phyloP scores from a whole-genome alignment of 2,888 invertebrate genomes.

The Nomada flava region DNA sequence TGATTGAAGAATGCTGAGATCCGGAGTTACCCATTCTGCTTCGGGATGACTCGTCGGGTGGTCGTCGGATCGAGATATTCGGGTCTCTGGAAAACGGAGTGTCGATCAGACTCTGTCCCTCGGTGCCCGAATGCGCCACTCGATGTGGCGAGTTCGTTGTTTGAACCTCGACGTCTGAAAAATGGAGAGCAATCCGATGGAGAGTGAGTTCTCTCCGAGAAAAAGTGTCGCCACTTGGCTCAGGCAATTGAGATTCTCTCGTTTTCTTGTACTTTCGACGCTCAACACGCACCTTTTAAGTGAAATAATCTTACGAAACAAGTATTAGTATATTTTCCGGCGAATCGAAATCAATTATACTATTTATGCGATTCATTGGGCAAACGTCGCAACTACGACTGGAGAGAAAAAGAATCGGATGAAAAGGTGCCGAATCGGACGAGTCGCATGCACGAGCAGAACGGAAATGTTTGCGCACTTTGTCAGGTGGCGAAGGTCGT shows the following conservation, averaged over 20 bases:
- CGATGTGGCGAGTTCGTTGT: constrained; percentile 83
- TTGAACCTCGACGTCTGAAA: constrained; percentile 83
- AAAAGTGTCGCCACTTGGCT: constrained; percentile 56
- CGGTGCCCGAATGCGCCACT: constrained; percentile 73
- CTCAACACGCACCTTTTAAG: constrained; percentile 13
- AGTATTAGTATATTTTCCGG: constrained; percentile 15
- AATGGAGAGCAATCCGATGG: constrained; percentile 64
- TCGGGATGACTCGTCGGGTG: constrained; percentile 74
- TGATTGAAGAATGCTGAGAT: constrained; percentile 69
- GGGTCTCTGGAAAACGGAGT: constrained; percentile 83
- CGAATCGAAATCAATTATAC: constrained; percentile 7
- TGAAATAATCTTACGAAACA: constrained; percentile 9
- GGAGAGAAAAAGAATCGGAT: constrained; percentile 31
- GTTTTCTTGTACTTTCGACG: constrained; percentile 8
- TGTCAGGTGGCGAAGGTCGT: neutral
- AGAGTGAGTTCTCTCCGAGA: constrained; percentile 52
- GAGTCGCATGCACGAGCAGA: constrained; percentile 20
- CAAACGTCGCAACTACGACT: constrained; percentile 21
- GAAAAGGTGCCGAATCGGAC: constrained; percentile 35
- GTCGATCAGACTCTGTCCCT: constrained; percentile 82
- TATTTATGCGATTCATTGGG: constrained; percentile 5
- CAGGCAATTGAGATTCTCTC: constrained; percentile 48
- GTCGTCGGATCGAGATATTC: constrained; percentile 80
- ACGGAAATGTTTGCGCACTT: neutral
- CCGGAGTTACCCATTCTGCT: constrained; percentile 65